Conservation (phyloP, 2,888 invertebrate species). For the Caenorhabditis auriculariae region DNA sequence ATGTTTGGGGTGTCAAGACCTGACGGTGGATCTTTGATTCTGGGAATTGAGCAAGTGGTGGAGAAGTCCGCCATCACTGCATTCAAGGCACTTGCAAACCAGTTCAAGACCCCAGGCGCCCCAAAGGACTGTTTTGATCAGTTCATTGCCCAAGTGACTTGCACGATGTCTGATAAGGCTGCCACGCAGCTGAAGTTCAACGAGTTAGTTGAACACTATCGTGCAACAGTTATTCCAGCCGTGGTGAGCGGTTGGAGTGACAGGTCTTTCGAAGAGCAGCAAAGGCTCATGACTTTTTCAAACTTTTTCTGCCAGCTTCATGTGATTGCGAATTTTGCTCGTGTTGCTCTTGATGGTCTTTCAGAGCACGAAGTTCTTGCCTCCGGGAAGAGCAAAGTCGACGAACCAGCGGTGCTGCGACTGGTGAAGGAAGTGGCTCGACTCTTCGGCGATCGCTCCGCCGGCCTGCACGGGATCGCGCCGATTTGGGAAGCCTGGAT, state of each 20-base stretch:
- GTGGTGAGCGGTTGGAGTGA: not conserved
- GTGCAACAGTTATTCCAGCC: constrained; percentile 1
- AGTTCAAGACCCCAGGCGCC: not conserved
- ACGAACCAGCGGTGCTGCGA: not conserved
- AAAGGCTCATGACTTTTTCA: not conserved
- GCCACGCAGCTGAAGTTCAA: constrained; percentile 1
- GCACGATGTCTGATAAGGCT: constrained; percentile 8
- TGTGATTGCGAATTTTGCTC: constrained; percentile 4
- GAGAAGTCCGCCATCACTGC: constrained; percentile 11
- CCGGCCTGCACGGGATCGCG: constrained; percentile 4
- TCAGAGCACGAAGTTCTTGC: constrained; percentile 3
- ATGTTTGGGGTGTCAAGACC: too few relatives aligned
- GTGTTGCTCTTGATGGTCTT: constrained; percentile 1
- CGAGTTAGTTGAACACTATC: not conserved
- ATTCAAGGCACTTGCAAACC: not conserved
- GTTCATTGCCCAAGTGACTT: constrained; percentile 2
- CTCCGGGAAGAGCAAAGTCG: not conserved
- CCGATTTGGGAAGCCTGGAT: constrained; percentile 1
- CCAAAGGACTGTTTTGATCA: constrained; percentile 5
- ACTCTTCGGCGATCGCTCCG: constrained; percentile 1
- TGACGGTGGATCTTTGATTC: too few relatives aligned
- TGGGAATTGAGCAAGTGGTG: constrained; percentile 7
- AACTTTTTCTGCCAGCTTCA: constrained; percentile 9
- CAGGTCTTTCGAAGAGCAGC: not conserved
- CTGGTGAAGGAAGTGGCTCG: constrained; percentile 2